These are phyloP conservation scores for Orchestia grillus DNA, from an alignment of 1,140 invertebrate genomes.

Conservation along the genomic window DNA sequence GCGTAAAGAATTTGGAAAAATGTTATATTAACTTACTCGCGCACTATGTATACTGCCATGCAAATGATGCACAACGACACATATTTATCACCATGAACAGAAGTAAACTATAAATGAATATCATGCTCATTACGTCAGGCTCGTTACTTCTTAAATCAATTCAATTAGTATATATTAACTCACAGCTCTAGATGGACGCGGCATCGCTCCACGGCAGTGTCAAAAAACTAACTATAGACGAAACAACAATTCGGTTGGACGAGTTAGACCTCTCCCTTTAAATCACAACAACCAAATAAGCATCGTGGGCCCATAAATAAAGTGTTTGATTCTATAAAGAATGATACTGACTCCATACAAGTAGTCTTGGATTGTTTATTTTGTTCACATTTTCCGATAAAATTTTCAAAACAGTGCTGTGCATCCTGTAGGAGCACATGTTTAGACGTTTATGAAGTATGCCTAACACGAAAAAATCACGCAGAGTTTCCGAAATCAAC, in stretches of 20 bases:
- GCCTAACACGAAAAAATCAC: conserved; percentile 37
- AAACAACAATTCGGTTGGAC: too few relatives aligned
- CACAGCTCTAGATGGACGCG: conserved; percentile 66
- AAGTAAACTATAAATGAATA: not conserved
- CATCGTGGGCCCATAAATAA: conserved; percentile 29
- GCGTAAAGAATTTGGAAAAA: not conserved
- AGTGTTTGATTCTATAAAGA: not conserved
- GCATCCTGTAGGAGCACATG: conserved; percentile 16
- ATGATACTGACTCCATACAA: not conserved
- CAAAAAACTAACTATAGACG: conserved; percentile 65
- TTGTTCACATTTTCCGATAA: not conserved
- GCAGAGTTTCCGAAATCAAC: conserved; percentile 43
- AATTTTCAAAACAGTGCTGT: conserved; percentile 55
- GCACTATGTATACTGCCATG: not conserved
- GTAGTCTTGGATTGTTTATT: not conserved
- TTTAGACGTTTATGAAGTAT: conserved; percentile 1
- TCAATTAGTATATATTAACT: conserved; percentile 54
- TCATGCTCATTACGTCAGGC: not conserved
- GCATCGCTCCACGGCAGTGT: conserved; percentile 62
- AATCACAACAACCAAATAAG: not conserved
- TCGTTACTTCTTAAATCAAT: not conserved
- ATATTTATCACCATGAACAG: not conserved
- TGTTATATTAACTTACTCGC: not conserved
- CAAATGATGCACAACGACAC: not conserved
- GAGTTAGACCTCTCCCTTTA: conserved; percentile 63